Evolutionary conservation across 2,797 vertebrate genomes (phyloP).

Genomic region (Centropyge bicolor): DNA sequence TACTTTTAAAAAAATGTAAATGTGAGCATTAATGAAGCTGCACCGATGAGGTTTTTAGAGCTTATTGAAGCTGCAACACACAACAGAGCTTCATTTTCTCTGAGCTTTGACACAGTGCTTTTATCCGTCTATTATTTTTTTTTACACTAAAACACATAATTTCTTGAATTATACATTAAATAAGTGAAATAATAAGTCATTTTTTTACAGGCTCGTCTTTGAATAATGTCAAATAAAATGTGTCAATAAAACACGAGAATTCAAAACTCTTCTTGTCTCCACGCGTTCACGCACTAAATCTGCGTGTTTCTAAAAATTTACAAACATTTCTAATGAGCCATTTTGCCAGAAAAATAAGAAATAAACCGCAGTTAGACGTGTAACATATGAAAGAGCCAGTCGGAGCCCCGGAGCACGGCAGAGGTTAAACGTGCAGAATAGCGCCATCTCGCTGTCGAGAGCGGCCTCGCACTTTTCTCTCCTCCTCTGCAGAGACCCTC

Average conservation of each 20-base stretch:
- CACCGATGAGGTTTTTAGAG: background rate
- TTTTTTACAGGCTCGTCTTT: background rate
- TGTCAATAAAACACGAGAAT: background rate
- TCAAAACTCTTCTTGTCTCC: background rate
- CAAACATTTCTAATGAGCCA: background rate
- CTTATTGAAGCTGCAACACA: background rate
- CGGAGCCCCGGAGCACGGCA: conserved; percentile 24
- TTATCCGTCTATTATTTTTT: background rate
- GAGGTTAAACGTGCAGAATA: conserved; percentile 78
- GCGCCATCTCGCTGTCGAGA: conserved; percentile 85
- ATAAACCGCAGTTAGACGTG: background rate
- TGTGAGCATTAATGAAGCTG: background rate
- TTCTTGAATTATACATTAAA: background rate
- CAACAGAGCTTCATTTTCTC: background rate
- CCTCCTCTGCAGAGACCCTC: conserved; percentile 54
- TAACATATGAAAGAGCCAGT: background rate
- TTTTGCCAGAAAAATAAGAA: background rate
- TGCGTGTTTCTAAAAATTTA: background rate
- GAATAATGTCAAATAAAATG: background rate
- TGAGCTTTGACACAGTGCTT: background rate
- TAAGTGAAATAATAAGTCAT: background rate
- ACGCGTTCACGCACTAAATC: accelerated
- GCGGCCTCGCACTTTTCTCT: background rate
- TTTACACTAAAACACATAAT: background rate
- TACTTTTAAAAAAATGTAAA: conserved; percentile 12